Base-by-base conservation (phyloP, 2,113 vertebrate genomes). In the Callipepla californica region DNA sequence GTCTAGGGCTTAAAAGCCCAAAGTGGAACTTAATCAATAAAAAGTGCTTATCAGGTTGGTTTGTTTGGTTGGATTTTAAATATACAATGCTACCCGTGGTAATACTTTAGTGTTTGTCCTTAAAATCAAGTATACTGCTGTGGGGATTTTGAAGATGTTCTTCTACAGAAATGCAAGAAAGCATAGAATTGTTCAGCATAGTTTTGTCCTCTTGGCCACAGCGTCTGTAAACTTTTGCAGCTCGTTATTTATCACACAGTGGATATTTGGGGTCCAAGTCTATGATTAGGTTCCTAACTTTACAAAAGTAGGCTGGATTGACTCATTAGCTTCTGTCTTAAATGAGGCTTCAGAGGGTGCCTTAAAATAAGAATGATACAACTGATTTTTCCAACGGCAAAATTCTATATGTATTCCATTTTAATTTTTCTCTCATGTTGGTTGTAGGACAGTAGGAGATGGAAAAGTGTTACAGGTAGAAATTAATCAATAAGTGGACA, bases 1-100 rank as follows among this genome's bases (percentile, higher is more conserved):
- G 42, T 80, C 69, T 68, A 47, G 61, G 86, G 55, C 48, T 87
- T 94, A 61, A 91, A 95, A 96, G 73, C 55, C 18, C 25, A 57
- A 63, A 90, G 53, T 44, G 91, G 69, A 93, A 92, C 58, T 47
- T 74, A 44, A 86, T 94, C 92, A 93, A 47, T 84, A 82, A 57
- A 30, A 83, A 80, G 8, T 63, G 25, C 61, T 77, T 93, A 69
- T 45, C 63, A 22, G 3, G 32, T 34, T 58, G 4, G 32, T 57
- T 57, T 19, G 53, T n/a, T 57, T n/a, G 57, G 21, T 58, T n/a
- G 55, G n/a, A 34, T 79, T 77, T 34, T 18, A 87, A 87, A 87
- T 85, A 67, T 16, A 38, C 26, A 80, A 28, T 4, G 2, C 36
- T 75, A 51, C n/a, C 75, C 63, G 30, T 83, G 36, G 79, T 96